Evolutionary conservation across 2,113 vertebrate genomes (phyloP).

Genomic region (Parotia lawesii): DNA sequence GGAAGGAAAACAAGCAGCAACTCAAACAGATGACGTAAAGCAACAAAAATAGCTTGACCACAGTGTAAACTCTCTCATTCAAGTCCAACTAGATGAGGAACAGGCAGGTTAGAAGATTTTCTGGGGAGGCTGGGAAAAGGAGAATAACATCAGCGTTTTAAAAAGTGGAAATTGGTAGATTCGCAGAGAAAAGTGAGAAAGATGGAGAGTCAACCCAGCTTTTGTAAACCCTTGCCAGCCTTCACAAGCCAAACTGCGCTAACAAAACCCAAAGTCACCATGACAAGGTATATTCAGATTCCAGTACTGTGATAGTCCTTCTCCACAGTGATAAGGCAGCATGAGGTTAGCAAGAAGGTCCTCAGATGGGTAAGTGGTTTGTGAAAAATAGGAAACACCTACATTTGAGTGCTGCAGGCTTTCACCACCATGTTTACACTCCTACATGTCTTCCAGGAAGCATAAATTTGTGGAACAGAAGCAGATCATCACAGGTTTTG

Average conservation of each 20-base stretch:
- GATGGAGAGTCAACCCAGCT: background rate
- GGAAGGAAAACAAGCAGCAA: background rate
- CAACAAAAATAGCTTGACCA: background rate
- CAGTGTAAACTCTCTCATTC: background rate
- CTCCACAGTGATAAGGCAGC: background rate
- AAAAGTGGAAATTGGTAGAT: background rate
- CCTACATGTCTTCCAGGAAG: background rate
- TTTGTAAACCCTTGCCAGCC: background rate
- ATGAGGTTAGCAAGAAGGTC: background rate
- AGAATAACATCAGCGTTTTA: background rate
- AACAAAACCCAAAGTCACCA: background rate
- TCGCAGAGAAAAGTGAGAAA: background rate
- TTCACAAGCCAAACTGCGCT: background rate
- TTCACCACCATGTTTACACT: background rate
- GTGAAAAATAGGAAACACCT: background rate
- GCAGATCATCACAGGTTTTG: background rate
- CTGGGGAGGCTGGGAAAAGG: background rate
- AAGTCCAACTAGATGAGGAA: background rate
- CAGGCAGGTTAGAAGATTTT: background rate
- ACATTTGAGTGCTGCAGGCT: background rate
- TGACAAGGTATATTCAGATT: background rate
- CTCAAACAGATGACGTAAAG: background rate
- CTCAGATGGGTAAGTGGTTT: background rate
- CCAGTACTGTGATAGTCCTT: background rate
- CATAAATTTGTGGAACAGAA: rapidly evolving